A percentile compares a stretch with the other conserved stretches of the same genome.
Evolutionary conservation across 2,797 vertebrate genomes (phyloP).

Genomic region (Peromyscus nudipes): DNA sequence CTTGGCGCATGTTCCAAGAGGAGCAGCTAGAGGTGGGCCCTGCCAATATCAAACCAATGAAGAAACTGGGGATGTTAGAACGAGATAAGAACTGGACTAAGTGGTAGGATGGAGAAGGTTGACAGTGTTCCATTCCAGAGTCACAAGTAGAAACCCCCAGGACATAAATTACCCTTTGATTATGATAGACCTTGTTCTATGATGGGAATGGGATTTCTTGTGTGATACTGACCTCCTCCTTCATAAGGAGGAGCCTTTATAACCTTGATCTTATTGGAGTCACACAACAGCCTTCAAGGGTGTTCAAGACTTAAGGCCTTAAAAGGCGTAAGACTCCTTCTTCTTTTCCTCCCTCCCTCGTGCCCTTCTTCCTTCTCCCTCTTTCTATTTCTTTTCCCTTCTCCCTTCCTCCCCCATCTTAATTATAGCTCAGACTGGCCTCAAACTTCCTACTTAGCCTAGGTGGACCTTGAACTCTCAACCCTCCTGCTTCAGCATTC

Average conservation of each 20-base stretch:
- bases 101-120: not conserved
- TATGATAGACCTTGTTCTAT: not conserved
- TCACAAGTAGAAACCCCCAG: not conserved
- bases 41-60: constrained; percentile 50
- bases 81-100: constrained; percentile 19
- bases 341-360: not conserved
- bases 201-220: not conserved
- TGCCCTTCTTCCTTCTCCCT: not conserved
- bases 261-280: constrained; percentile 9
- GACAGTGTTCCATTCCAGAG: not conserved
- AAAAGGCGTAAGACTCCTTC: not conserved
- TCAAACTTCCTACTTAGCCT: not conserved
- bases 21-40: constrained; percentile 48
- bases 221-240: not conserved
- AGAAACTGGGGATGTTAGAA: constrained; percentile 34
- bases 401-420: not conserved
- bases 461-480: not conserved
- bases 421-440: not conserved
- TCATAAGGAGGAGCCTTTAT: not conserved
- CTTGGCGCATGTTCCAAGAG: constrained; percentile 65
- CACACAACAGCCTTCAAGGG: not conserved
- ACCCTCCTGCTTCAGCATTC: not conserved
- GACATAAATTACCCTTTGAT: constrained; percentile 46
- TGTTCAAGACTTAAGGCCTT: constrained; percentile 26
- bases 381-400: not conserved